These are phyloP conservation scores for Eptesicus fuscus DNA, from an alignment of 2,113 vertebrate genomes.

Conservation along the genomic window DNA sequence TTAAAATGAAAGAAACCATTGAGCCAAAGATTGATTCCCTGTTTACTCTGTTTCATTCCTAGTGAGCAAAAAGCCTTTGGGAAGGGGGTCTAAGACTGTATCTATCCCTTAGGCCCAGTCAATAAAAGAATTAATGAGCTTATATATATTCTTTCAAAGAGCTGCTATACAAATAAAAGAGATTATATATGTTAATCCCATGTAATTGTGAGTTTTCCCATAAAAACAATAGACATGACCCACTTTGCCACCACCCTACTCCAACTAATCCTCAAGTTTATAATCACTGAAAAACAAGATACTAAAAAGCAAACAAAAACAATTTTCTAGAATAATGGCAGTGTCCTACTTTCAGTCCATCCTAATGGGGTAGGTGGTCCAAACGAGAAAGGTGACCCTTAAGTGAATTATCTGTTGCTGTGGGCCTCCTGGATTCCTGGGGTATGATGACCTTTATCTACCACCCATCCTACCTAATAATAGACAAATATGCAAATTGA, in stretches of 20 bases:
- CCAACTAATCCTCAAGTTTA: slow-evolving; percentile 30
- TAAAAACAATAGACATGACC: slow-evolving; percentile 16
- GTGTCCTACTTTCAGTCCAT: slow-evolving; percentile 14
- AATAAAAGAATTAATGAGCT: neutral
- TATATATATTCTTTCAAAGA: slow-evolving; percentile 17
- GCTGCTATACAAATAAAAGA: neutral
- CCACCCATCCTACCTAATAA: no score
- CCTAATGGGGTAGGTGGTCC: slow-evolving; percentile 1
- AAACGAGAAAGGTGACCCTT: slow-evolving; percentile 26
- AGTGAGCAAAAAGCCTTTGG: neutral
- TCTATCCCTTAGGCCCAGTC: neutral
- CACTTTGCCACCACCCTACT: neutral
- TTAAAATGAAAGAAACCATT: slow-evolving; percentile 33
- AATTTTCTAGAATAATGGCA: neutral
- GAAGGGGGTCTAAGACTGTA: neutral
- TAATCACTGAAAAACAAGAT: slow-evolving; percentile 21
- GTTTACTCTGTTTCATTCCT: slow-evolving; percentile 21
- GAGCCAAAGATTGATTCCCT: slow-evolving; percentile 11
- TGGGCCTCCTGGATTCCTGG: neutral
- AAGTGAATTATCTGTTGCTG: neutral
- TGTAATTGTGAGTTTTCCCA: slow-evolving; percentile 31
- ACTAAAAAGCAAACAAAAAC: neutral
- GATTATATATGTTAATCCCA: neutral
- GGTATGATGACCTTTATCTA: neutral
- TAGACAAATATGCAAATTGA: no score